Conservation (phyloP, 2,888 invertebrate genomes). For the Venusia cambrica region DNA sequence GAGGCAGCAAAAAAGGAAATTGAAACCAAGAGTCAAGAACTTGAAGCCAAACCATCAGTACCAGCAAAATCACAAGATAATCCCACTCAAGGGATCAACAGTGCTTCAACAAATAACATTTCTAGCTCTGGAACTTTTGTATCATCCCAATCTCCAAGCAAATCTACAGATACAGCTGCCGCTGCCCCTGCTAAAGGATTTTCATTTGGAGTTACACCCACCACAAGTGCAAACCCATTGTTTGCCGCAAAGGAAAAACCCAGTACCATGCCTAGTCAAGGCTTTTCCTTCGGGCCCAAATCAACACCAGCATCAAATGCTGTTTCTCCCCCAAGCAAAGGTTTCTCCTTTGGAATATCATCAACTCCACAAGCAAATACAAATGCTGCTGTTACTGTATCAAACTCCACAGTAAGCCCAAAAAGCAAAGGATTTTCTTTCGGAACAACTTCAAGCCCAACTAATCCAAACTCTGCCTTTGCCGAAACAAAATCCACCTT, state of each 20-base stretch:
- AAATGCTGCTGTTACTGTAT: too few species aligned
- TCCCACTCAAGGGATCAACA: slow-evolving; percentile 6
- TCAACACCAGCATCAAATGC: not conserved
- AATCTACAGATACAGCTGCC: too few species aligned
- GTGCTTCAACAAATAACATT: not conserved
- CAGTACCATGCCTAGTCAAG: too few species aligned
- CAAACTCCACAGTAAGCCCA: too few species aligned
- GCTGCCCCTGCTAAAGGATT: slow-evolving; percentile 52
- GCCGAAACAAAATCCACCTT: too few species aligned
- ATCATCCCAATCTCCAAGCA: slow-evolving; percentile 26
- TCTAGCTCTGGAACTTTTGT: slow-evolving; percentile 34
- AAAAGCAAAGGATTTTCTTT: too few species aligned
- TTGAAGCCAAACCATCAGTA: too few species aligned
- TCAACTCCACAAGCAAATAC: slow-evolving; percentile 49
- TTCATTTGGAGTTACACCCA: slow-evolving; percentile 58
- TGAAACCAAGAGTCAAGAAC: slow-evolving; percentile 16
- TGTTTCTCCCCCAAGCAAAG: slow-evolving; percentile 10
- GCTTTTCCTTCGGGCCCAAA: too few species aligned
- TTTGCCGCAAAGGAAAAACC: slow-evolving; percentile 8
- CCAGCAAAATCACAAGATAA: too few species aligned
- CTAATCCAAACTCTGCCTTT: too few species aligned
- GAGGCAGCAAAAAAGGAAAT: slow-evolving; percentile 34
- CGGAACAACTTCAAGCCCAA: too few species aligned
- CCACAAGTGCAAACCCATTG: slow-evolving; percentile 4
- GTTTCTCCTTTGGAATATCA: slow-evolving; percentile 56